Evolutionary conservation across 2,797 vertebrate species (phyloP), one percentile per base, ranked within the genome.

Genomic region (Sebastes minor): DNA sequence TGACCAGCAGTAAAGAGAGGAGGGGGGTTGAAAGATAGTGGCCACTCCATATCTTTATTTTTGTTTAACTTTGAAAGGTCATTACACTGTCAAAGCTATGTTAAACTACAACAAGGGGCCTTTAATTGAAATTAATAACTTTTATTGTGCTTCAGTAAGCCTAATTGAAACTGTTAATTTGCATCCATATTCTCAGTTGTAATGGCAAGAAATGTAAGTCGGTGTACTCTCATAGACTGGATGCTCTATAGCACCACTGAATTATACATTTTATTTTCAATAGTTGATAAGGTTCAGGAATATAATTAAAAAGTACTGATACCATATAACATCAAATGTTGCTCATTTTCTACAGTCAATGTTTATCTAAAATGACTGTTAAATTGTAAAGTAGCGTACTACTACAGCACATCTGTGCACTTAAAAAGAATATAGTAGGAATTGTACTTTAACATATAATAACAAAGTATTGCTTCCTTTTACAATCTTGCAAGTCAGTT

Each of bases 61-160:
- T 65, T n/a, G 12, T 74, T 71, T 69, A 56, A 80, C 65, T 81
- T 84, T 81, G 42, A 82, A 88, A 89, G 77, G 85, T 88, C 80
- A 86, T 38, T 35, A 60, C 3, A 20, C 53, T 61, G 13, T 56
- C 18, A 63, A 32, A 46, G 30, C 52, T 53, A 7, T 8, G 9
- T 64, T 56, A 32, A 62, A 35, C 9, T 66, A 56, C 25, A 76
- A 18, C 35, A 72, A 72, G 67, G 23, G 28, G 33, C 14, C 23
- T 28, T 70, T 83, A 64, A 77, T 81, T 86, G 64, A 81, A 68
- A 78, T 76, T 55, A n/a, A 42, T 30, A 16, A 35, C 52, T 25
- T 32, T n/a, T 6, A 59, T 49, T 49, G 46, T 20, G 46, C 46
- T 49, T 64, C 25, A 66, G 16, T 32, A 2, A 66, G n/a, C n/a